Conservation (phyloP, 2,797 vertebrate genomes). For the Phataginus tricuspis region DNA sequence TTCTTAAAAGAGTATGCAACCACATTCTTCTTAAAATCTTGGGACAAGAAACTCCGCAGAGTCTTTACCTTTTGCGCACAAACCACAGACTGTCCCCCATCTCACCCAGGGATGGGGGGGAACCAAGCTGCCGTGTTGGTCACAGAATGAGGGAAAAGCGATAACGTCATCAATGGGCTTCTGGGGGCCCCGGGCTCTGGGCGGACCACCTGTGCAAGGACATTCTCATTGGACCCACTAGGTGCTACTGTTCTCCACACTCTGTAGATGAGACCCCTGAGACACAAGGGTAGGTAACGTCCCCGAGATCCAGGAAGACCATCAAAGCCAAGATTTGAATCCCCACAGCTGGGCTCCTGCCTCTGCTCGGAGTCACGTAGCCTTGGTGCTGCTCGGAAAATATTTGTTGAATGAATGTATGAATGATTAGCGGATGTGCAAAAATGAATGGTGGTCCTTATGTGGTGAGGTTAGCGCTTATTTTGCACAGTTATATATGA, state of each 20-base stretch:
- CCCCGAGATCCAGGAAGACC: neutral
- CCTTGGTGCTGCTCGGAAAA: neutral
- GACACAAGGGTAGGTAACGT: fast-evolving
- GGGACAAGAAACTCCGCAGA: too few relatives aligned
- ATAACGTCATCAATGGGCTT: neutral
- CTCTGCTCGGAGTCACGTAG: neutral
- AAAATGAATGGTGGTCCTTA: neutral
- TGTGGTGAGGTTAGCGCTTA: fast-evolving
- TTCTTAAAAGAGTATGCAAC: too few relatives aligned
- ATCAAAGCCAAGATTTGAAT: fast-evolving
- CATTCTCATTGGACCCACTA: neutral
- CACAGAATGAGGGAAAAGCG: neutral
- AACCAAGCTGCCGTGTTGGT: neutral
- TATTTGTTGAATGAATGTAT: fast-evolving
- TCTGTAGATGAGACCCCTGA: neutral
- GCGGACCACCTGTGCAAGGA: neutral
- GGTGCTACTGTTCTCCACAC: fast-evolving
- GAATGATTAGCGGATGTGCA: neutral
- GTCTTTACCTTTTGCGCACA: too few relatives aligned
- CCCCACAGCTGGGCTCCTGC: neutral
- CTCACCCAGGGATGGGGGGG: neutral
- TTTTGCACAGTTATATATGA: neutral
- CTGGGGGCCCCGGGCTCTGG: neutral
- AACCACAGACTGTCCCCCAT: neutral
- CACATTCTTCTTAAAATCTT: too few relatives aligned